Percentiles rank a stretch among this genome's conserved stretches.
These are phyloP conservation scores for Lagopus leucura DNA, from an alignment of 2,113 vertebrate genomes.

Conservation along the genomic window DNA sequence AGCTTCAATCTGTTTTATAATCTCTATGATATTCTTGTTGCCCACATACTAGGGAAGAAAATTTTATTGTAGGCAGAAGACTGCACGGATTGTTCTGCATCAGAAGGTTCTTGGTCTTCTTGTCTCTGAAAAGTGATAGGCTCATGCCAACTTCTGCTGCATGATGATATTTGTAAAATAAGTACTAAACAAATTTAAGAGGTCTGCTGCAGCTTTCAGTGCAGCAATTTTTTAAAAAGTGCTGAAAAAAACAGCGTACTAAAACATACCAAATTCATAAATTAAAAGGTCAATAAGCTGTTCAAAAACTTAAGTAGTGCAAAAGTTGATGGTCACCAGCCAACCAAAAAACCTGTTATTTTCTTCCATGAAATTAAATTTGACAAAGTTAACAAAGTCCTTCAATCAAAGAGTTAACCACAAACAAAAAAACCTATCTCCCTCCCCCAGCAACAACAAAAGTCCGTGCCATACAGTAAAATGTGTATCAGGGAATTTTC, in stretches of 20 bases:
- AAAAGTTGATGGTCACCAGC: background rate
- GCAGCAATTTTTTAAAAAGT: background rate
- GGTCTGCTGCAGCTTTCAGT: background rate
- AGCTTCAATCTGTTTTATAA: slow-evolving; percentile 64
- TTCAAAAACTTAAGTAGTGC: background rate
- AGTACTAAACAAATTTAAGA: background rate
- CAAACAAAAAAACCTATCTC: background rate
- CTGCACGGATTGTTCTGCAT: slow-evolving; percentile 22
- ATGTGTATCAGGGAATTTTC: background rate
- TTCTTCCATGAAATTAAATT: background rate
- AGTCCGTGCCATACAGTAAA: background rate
- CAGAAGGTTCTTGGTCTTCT: background rate
- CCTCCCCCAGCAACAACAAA: background rate
- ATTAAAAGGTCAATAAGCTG: background rate
- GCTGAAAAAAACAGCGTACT: background rate
- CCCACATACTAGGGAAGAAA: slow-evolving; percentile 12
- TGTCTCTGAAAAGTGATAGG: background rate
- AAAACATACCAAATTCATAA: background rate
- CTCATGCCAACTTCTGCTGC: background rate
- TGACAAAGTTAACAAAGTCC: background rate
- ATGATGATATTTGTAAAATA: slow-evolving; percentile 20
- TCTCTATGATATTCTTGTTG: slow-evolving; percentile 51
- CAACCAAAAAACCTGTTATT: background rate
- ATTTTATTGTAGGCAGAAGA: slow-evolving; percentile 42
- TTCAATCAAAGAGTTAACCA: background rate